These are phyloP conservation scores for Drosophila trapezifrons DNA, from an alignment of 1,140 invertebrate genomes.

Conservation along the genomic window DNA sequence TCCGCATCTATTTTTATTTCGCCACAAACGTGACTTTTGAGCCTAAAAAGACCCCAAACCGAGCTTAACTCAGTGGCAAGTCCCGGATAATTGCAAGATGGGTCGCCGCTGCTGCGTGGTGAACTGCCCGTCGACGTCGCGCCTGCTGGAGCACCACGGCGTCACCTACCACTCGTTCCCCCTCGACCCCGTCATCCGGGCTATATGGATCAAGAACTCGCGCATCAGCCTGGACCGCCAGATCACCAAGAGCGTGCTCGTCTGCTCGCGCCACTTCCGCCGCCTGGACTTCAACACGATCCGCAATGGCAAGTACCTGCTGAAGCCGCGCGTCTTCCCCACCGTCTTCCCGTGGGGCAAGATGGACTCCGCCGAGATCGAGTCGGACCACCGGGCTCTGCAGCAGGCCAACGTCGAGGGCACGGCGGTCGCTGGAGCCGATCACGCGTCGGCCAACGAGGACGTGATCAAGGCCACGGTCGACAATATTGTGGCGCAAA, in stretches of 20 bases:
- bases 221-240: conserved; percentile 85
- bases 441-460: conserved; percentile 44
- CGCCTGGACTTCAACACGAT: conserved; percentile 87
- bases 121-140: conserved; percentile 81
- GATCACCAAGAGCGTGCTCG: conserved; percentile 86
- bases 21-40: conserved; percentile 21
- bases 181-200: conserved; percentile 83
- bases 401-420: conserved; percentile 58
- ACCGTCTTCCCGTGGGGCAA: conserved; percentile 84
- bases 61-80: background rate
- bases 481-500: conserved; percentile 68
- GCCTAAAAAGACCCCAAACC: background rate
- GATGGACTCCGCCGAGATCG: conserved; percentile 65
- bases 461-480: conserved; percentile 74
- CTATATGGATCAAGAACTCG: conserved; percentile 85
- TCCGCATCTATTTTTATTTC: conserved; percentile 9
- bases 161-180: conserved; percentile 86
- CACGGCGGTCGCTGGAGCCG: conserved; percentile 11
- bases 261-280: conserved; percentile 88
- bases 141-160: conserved; percentile 84
- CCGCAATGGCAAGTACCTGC: conserved; percentile 86
- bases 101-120: conserved; percentile 81
- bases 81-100: conserved; percentile 41
- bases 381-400: conserved; percentile 70
- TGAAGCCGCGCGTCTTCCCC: conserved; percentile 84